Base-by-base conservation (phyloP, 2,113 vertebrate genomes). In the Porphyrio hochstetteri region DNA sequence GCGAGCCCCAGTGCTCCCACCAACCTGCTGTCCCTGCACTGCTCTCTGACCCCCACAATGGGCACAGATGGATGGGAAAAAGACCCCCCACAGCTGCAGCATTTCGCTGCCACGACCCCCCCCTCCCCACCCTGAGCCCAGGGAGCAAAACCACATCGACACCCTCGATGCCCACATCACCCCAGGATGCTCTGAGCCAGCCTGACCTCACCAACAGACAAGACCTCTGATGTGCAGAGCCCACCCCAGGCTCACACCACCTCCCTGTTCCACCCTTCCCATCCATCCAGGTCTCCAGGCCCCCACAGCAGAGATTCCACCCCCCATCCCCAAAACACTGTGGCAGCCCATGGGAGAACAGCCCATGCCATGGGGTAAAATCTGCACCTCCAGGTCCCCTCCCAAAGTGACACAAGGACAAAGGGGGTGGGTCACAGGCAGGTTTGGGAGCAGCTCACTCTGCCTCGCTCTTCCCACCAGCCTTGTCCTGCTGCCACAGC, bases 151-250 rank as follows among this genome's bases (percentile, higher is more conserved):
- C 11, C 11, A 36, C 64, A 63, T 1, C 3, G 3, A 1, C 5
- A 1, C 5, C 69, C 31, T 15, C 2, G 1, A 3, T 0, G 25
- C 1, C 63, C 6, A 18, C 38, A 2, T 0, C 0, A 9, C 38
- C 16, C 24, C 1, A 3, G 81, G 65, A 11, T 14, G 64, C 53
- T 29, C 33, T 1, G 0, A 3, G 35, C 7, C 1, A 52, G 76
- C 17, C 46, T 7, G 7, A 10, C 28, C 29, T 57, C 27, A 0
- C 24, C 1, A 1, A 9, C 0, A 2, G 68, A 50, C 38, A 24
- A 21, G 16, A 7, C 0, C 4, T 9, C 11, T 2, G 28, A 28
- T 50, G 18, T 18, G 0, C 55, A 74, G 77, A 16, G 4, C 69
- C 53, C 55, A 8, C 18, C 60, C 80, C 31, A 2, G 0, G 1